Conservation (phyloP, 1,140 invertebrate species). For the Bombus waltoni region DNA sequence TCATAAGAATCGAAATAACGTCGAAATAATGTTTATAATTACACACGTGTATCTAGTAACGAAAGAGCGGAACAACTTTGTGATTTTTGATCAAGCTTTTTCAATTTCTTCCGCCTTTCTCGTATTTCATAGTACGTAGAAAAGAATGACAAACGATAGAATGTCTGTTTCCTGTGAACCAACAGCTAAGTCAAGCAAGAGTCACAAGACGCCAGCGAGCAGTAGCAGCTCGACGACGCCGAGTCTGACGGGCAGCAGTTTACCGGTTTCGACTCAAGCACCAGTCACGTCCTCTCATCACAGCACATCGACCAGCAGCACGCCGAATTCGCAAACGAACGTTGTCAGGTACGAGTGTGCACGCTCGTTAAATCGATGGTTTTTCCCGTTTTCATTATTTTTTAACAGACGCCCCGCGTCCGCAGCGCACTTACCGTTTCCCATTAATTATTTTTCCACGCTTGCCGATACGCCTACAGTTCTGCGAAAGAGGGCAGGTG, state of each 20-base stretch:
- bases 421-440: constrained; percentile 24
- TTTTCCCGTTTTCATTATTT: constrained; percentile 15
- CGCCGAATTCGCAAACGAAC: constrained; percentile 79
- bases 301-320: constrained; percentile 75
- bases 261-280: constrained; percentile 75
- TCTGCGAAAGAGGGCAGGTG: constrained; percentile 79
- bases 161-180: neutral
- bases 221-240: constrained; percentile 74
- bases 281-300: constrained; percentile 78
- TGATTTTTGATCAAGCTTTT: neutral
- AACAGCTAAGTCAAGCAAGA: constrained; percentile 81
- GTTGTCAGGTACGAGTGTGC: constrained; percentile 77
- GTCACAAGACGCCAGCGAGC: constrained; percentile 78
- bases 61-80: too few relatives aligned
- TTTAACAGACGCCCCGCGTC: constrained; percentile 25
- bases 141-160: neutral
- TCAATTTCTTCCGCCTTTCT: neutral
- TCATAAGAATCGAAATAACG: too few relatives aligned
- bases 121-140: neutral
- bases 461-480: constrained; percentile 65
- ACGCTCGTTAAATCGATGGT: constrained; percentile 42
- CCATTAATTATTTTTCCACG: constrained; percentile 65
- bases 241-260: constrained; percentile 73
- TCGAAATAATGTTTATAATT: too few relatives aligned
- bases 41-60: too few relatives aligned